Evolutionary conservation across 2,888 invertebrate species (phyloP), one percentile per base, ranked within the genome.

Genomic region (Meta bourneti): DNA sequence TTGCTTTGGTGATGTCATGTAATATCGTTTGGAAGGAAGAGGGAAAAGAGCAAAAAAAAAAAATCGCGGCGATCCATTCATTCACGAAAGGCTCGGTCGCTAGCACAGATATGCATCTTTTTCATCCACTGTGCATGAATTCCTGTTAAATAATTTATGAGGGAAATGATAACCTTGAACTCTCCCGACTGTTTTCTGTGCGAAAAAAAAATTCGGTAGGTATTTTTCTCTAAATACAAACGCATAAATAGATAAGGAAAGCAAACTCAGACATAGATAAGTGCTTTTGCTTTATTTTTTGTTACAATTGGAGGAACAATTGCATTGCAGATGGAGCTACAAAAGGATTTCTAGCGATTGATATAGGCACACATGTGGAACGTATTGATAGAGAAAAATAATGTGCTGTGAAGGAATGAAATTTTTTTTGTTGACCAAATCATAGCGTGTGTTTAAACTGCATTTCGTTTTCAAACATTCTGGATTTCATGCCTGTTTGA

Each of bases 141-240:
- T 86, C 85, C 86, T 87, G 79, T 72, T 87, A 51, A 87, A 87
- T 87, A 70, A 87, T 87, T 77, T 78, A 87, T 87, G 54, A 78
- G 85, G 19, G 20, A 20, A 16, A 13, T 61, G n/a, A 49, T 69
- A 49, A 86, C 70, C 78, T 78, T 86, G 78, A 70, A 70, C 75
- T 72, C 52, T 11, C 34, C 34, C 34, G 34, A 34, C 34, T 34
- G 34, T 34, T 34, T 34, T 6, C 61, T 9, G 61, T 61, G 61
- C 11, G 61, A 61, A 16, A 61, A 16, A n/a, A 5, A 11, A 61
- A 61, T 16, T 6, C 16, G 16, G 13, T 61, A 61, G 11, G 34
- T 34, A 34, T 61, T 61, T 61, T 61, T 61, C 61, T 1, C 11
- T 61, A 61, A 61, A 61, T 61, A 61, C 61, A 13, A 61, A 34